Evolutionary conservation across 2,888 invertebrate species (phyloP), one percentile per base, ranked within the genome.

Genomic region (Mantis religiosa): DNA sequence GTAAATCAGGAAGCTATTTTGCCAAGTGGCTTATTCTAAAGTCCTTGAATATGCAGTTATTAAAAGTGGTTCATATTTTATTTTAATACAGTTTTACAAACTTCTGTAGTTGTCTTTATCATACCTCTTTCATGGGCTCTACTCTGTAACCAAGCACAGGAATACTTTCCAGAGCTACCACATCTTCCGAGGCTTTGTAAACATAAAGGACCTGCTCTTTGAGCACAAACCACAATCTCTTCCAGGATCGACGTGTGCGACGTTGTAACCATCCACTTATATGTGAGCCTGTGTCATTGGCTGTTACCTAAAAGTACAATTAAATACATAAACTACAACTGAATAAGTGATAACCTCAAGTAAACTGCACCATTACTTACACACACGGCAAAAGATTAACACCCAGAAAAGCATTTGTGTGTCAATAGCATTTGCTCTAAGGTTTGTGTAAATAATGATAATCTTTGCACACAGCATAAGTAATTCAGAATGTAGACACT

Each of bases 161-260:
- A 90, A 93, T 92, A 89, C 93, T 94, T 89, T 93, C 93, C 27
- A 93, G 91, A 47, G 95, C 95, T 84, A 93, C 94, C 85, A 94
- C 93, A 91, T 95, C 95, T 93, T 95, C 94, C 82, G 94, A 94
- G 30, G 95, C 95, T 91, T 94, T 93, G 91, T 94, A 94, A 81
- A 92, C 92, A 90, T 94, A 94, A 28, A 94, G 91, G 47, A 94
- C 94, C 92, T 94, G 93, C 88, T 94, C 94, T 91, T 95, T 94
- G 28, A 95, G 92, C 27, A 95, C 94, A 92, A 94, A 95, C 95
- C 95, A 95, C 34, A 92, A 91, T 84, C 93, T 92, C 91, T 94
- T 94, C 95, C 95, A 95, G 14, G 92, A 91, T 89, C 92, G 92
- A 87, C 93, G 93, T 84, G 92, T 92, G 87, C 92, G 92, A 89